Evolutionary conservation across 2,113 vertebrate genomes (phyloP).

Genomic region (Corythornis cristatus): DNA sequence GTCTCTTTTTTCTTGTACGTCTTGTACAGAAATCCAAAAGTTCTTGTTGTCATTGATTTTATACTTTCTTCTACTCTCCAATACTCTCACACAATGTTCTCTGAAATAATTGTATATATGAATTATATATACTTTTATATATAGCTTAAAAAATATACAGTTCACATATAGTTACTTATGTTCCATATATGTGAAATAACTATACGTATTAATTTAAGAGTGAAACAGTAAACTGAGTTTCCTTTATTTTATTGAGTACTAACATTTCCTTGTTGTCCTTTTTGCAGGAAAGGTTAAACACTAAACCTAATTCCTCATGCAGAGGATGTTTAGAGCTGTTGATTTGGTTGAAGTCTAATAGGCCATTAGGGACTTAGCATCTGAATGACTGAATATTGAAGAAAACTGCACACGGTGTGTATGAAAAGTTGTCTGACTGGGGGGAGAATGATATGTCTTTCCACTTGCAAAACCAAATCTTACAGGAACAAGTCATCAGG

Average conservation of each 20-base stretch:
- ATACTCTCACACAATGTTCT: neutral
- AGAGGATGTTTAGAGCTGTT: conserved; percentile 34
- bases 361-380: neutral
- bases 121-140: neutral
- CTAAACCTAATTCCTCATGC: conserved; percentile 27
- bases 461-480: conserved; percentile 48
- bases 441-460: neutral
- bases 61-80: neutral
- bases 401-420: neutral
- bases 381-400: neutral
- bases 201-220: neutral
- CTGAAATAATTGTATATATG: neutral
- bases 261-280: conserved; percentile 42
- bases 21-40: neutral
- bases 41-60: neutral
- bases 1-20: neutral
- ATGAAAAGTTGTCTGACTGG: conserved; percentile 38
- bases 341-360: conserved; percentile 45
- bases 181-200: neutral
- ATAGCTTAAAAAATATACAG: neutral
- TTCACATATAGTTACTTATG: neutral
- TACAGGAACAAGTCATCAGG: neutral
- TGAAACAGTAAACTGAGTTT: conserved; percentile 2
- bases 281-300: conserved; percentile 47
- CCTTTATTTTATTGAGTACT: conserved; percentile 13